Evolutionary conservation across 2,888 invertebrate genomes (phyloP), one percentile per base, ranked within the genome.

Genomic region (Podotricha telesiphe): DNA sequence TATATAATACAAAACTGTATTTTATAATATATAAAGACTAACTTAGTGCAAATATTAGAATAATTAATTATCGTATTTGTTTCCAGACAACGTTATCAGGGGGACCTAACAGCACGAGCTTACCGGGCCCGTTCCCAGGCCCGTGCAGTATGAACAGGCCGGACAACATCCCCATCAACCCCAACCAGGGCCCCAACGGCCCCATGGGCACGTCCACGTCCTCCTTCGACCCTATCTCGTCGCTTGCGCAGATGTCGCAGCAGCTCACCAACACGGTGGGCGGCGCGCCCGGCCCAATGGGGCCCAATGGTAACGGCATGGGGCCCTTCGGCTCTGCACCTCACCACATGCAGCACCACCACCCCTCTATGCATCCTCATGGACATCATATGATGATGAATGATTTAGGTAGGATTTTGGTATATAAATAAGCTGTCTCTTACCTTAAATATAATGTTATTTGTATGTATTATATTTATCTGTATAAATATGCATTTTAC

Each of bases 191-290:
- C 80, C 88, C 92, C 86, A 78, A 93, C 86, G 83, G 95, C 82
- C 87, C 94, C 86, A 79, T 95, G 95, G 91, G 94, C 87, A 80
- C 89, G 6, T 77, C 86, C 51, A 85, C 89, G 55, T 83, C 93
- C 94, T 81, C 97, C 82, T 98, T 98, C 87, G 98, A 98, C 93
- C 98, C 98, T 0, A 98, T 98, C 79, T 97, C 98, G 64, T 98
- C 98, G 10, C 94, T 98, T 80, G 98, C 98, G 67, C 98, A 98
- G 88, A 98, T 98, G 98, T 97, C 97, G 73, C 98, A 98, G 82
- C 97, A 98, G 83, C 89, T 98, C 74, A 97, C 98, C 15, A 97
- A 96, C 80, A 96, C 96, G 47, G 91, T 84, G 94, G 89, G 92
- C n/a, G 88, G 87, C 42, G 86, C 85, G 2, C 85, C 86, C 2